These are phyloP conservation scores for Sebastes trivittatus DNA, from an alignment of 2,797 vertebrate species.

Conservation along the genomic window DNA sequence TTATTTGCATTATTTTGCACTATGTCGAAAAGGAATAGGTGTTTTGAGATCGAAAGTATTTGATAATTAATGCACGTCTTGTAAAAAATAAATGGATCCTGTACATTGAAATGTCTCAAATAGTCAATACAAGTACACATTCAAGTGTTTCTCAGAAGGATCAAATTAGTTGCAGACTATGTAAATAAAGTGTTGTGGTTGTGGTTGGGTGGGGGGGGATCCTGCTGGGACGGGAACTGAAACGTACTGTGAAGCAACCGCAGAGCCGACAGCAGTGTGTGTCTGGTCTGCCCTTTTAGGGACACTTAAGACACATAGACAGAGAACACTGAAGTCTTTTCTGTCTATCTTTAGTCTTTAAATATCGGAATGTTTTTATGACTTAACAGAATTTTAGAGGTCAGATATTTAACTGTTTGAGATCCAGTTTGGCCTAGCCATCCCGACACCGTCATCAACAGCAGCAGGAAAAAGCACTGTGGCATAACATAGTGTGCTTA, in stretches of 20 bases:
- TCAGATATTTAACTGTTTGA: background rate
- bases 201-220: background rate
- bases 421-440: background rate
- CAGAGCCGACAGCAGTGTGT: background rate
- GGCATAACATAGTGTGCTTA: background rate
- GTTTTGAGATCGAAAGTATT: constrained; percentile 3
- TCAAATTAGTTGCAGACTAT: background rate
- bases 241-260: constrained; percentile 15
- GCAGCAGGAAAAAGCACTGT: background rate
- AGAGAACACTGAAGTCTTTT: background rate
- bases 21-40: background rate
- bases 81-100: constrained; percentile 30
- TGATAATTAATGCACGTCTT: constrained; percentile 36
- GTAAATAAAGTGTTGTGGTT: background rate
- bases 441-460: too few species aligned
- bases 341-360: background rate
- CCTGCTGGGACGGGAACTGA: background rate
- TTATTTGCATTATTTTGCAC: constrained; percentile 56
- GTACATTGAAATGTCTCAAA: background rate
- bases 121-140: background rate
- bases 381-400: background rate
- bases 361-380: background rate
- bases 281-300: background rate
- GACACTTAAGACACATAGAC: background rate
- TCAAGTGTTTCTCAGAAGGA: background rate